Conservation (phyloP, 2,113 vertebrate species). For the Aphelocoma coerulescens region DNA sequence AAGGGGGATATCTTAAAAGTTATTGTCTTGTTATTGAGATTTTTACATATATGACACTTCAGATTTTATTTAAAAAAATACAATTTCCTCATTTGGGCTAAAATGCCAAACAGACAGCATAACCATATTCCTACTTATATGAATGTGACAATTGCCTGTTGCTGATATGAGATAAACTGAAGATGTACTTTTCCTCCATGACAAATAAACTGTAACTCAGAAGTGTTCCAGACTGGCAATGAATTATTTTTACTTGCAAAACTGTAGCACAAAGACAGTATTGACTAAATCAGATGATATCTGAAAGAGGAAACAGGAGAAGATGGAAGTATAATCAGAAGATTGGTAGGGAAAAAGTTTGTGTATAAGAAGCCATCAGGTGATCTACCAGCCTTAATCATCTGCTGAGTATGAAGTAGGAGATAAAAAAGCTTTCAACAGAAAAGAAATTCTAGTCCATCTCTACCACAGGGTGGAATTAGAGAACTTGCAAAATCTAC, state of each 20-base stretch:
- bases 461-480: not conserved
- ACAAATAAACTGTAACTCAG: not conserved
- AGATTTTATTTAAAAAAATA: not conserved
- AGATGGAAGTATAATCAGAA: not conserved
- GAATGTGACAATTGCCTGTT: not conserved
- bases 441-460: not conserved
- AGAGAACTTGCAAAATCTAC: not conserved
- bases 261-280: not conserved
- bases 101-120: not conserved
- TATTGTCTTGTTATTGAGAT: not conserved
- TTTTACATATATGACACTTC: not conserved
- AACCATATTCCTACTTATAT: not conserved
- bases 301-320: not conserved
- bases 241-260: not conserved
- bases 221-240: not conserved
- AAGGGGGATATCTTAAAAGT: not conserved
- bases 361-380: not conserved
- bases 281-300: not conserved
- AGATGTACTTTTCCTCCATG: not conserved
- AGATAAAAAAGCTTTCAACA: not conserved
- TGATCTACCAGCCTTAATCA: not conserved
- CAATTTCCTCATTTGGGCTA: not conserved
- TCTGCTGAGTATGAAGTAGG: not conserved
- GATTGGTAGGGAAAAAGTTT: rapidly evolving
- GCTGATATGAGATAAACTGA: not conserved